Evolutionary conservation across 2,113 vertebrate species (phyloP), one percentile per base, ranked within the genome.

Genomic region (Tylochromis polylepis): DNA sequence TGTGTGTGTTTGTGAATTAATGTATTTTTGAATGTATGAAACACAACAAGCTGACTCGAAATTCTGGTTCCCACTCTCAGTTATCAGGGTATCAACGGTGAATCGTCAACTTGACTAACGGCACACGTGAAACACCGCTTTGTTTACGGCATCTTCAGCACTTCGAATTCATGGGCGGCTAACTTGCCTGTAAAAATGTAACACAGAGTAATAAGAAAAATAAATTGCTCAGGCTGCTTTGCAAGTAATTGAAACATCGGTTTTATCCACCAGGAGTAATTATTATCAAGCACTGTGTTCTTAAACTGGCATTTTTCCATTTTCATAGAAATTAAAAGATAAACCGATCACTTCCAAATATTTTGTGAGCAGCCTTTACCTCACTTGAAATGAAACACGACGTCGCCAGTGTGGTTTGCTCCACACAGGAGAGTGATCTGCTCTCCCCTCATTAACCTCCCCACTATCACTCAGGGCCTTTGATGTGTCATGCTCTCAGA

Each of bases 361-460:
- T 22, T 67, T 67, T 11, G 11, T 14, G 20, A 43, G 36, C 65
- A 9, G n/a, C n/a, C 1, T 43, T 36, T 15, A 10, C 65, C 3
- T 46, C 22, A 18, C 27, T 46, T 27, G 41, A 72, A 43, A 5
- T 0, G 8, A 46, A 1, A 29, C 67, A 11, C 0, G 41, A 1
- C 49, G 43, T 20, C 18, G 43, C 10, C 41, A 7, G 14, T 22
- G 53, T 11, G 53, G 53, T 75, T 75, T 29, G 18, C 43, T 75
- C 24, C 70, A 75, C 43, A 27, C n/a, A 27, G 67, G 41, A 18
- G 18, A 18, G 38, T 11, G 41, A 2, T 46, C 4, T 41, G 67
- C 9, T 46, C 3, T 27, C 38, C 14, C 8, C 41, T 72, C 4
- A 22, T 46, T 46, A 18, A 72, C 41, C 14, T 72, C 41, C 22